Percentiles rank a stretch among this genome's conserved stretches.
phyloP scores from a whole-genome alignment of 2,797 vertebrate genomes.

The Vireo griseus region DNA sequence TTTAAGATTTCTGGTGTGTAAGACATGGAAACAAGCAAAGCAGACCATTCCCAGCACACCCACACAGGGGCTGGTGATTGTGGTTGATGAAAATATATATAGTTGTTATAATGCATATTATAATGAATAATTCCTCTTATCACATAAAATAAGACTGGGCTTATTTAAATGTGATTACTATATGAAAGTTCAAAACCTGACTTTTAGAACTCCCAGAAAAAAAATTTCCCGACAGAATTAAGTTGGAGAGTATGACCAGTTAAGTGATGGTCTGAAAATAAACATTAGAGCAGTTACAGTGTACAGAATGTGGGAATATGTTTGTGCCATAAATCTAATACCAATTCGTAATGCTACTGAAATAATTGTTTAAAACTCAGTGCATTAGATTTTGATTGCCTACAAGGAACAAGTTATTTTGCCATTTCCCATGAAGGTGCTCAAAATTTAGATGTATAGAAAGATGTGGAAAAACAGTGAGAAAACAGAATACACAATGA shows the following conservation, averaged over 20 bases:
- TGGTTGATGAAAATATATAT: background rate
- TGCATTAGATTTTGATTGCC: background rate
- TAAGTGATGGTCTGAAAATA: background rate
- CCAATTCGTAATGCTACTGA: background rate
- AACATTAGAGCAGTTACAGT: background rate
- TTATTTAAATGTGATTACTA: background rate
- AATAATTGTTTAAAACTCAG: background rate
- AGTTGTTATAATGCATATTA: background rate
- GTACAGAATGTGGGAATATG: background rate
- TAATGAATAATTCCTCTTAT: background rate
- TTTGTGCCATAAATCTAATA: background rate
- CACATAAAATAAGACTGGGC: background rate
- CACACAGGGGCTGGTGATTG: background rate
- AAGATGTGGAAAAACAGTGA: background rate
- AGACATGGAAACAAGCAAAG: background rate
- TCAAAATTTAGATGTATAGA: conserved; percentile 27
- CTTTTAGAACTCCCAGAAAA: background rate
- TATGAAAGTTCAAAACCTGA: background rate
- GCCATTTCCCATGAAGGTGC: background rate
- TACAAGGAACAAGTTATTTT: background rate
- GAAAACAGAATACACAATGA: background rate
- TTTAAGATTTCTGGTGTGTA: background rate
- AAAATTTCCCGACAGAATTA: background rate
- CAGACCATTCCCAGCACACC: background rate
- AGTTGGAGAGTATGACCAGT: background rate